phyloP scores from a whole-genome alignment of 1,140 invertebrate species.

The Drosophila mayri region DNA sequence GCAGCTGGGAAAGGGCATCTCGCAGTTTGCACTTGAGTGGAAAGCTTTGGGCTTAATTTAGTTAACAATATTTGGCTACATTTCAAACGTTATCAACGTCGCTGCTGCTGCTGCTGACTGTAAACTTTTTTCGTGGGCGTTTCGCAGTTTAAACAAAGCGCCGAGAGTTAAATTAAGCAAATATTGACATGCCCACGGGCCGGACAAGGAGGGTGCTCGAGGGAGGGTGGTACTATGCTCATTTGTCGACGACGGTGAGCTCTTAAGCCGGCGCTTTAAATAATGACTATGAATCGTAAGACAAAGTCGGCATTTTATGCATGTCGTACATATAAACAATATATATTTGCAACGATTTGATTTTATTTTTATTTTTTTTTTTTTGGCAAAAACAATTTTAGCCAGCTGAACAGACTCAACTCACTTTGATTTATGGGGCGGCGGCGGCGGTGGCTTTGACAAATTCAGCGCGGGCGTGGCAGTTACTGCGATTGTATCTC shows the following conservation, averaged over 20 bases:
- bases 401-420: slow-evolving; percentile 47
- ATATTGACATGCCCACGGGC: slow-evolving; percentile 60
- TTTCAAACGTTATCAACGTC: slow-evolving; percentile 45
- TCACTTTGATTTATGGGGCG: slow-evolving; percentile 48
- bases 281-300: slow-evolving; percentile 73
- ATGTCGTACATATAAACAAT: slow-evolving; percentile 31
- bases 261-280: slow-evolving; percentile 76
- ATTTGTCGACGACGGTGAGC: slow-evolving; percentile 70
- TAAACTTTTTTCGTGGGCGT: slow-evolving; percentile 38
- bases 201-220: not conserved
- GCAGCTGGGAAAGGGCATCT: slow-evolving; percentile 18
- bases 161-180: slow-evolving; percentile 72
- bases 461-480: slow-evolving; percentile 40
- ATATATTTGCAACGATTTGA: slow-evolving; percentile 56
- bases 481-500: slow-evolving; percentile 39
- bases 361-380: slow-evolving; percentile 28
- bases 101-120: slow-evolving; percentile 23
- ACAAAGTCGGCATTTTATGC: slow-evolving; percentile 39
- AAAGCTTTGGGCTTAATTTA: slow-evolving; percentile 31
- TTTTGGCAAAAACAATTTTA: slow-evolving; percentile 60
- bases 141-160: slow-evolving; percentile 70
- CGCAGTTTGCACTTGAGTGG: slow-evolving; percentile 18
- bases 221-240: slow-evolving; percentile 23
- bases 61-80: slow-evolving; percentile 59
- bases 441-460: slow-evolving; percentile 29